Evolutionary conservation across 2,113 vertebrate species (phyloP).

Genomic region (Salvelinus sp.): DNA sequence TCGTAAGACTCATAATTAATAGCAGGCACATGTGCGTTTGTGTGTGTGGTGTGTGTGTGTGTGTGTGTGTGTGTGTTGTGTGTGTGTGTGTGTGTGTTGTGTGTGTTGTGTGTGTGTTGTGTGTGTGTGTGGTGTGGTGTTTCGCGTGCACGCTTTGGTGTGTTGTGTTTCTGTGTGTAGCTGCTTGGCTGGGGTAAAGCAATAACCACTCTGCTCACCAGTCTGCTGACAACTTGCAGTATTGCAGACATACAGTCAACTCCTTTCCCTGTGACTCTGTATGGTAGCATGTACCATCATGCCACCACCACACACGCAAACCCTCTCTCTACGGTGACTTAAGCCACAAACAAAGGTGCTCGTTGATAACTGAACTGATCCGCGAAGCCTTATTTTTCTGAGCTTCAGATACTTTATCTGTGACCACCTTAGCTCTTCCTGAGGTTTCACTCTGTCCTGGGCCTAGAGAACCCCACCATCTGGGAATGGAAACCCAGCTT

Average conservation of each 20-base stretch:
- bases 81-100: conserved; percentile 5
- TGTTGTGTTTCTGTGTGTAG: conserved; percentile 39
- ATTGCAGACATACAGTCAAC: conserved; percentile 37
- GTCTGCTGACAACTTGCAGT: conserved; percentile 45
- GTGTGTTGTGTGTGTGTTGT: conserved; percentile 23
- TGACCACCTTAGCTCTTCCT: background rate
- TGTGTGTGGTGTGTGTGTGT: conserved; percentile 22
- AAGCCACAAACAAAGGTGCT: conserved; percentile 46
- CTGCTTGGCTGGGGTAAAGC: conserved; percentile 52
- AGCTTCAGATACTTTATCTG: background rate
- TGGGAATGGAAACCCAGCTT: too few relatives aligned
- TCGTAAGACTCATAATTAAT: conserved; percentile 71
- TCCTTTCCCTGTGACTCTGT: background rate
- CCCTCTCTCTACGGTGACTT: conserved; percentile 24
- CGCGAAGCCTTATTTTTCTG: background rate
- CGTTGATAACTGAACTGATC: background rate
- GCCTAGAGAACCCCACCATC: background rate
- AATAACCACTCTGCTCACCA: conserved; percentile 55
- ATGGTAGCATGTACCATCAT: background rate
- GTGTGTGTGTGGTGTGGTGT: conserved; percentile 31
- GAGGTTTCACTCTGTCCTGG: background rate
- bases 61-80: conserved; percentile 37
- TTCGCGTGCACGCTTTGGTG: conserved; percentile 35
- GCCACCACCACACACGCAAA: conserved; percentile 18
- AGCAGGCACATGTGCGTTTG: conserved; percentile 49